Evolutionary conservation across 2,113 vertebrate species (phyloP).

Genomic region (Clarias gariepinus): DNA sequence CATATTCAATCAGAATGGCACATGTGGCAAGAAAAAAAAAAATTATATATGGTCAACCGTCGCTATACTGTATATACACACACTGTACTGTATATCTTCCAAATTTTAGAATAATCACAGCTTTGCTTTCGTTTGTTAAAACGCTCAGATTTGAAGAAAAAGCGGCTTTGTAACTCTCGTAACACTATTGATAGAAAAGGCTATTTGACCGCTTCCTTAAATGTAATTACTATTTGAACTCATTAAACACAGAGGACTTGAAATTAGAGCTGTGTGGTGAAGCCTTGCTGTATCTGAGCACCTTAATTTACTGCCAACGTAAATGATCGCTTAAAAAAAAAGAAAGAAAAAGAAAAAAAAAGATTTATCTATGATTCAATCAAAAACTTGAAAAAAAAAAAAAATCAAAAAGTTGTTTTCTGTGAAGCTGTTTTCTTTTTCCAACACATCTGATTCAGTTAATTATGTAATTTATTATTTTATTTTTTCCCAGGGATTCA

Average conservation of each 20-base stretch:
- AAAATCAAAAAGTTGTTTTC: too few species aligned
- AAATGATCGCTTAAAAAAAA: neutral
- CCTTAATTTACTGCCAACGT: neutral
- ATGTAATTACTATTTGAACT: slow-evolving; percentile 3
- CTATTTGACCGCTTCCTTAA: neutral
- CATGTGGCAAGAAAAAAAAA: too few species aligned
- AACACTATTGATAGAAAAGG: neutral
- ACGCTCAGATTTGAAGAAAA: neutral
- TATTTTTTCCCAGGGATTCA: neutral
- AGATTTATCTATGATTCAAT: neutral
- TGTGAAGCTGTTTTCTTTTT: neutral
- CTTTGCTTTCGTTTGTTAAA: neutral
- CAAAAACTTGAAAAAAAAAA: too few species aligned
- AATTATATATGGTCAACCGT: too few species aligned
- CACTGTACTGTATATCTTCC: too few species aligned
- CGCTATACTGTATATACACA: too few species aligned
- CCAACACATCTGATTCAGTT: slow-evolving; percentile 6
- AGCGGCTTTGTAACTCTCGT: neutral
- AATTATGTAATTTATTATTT: too few species aligned
- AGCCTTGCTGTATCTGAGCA: neutral
- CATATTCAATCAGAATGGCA: too few species aligned
- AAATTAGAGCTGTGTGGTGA: neutral
- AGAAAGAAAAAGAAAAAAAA: too few species aligned
- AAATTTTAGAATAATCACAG: neutral
- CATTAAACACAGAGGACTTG: slow-evolving; percentile 11